These are phyloP conservation scores for Pygathrix nemaeus DNA, from an alignment of 2,113 vertebrate genomes.

Conservation along the genomic window DNA sequence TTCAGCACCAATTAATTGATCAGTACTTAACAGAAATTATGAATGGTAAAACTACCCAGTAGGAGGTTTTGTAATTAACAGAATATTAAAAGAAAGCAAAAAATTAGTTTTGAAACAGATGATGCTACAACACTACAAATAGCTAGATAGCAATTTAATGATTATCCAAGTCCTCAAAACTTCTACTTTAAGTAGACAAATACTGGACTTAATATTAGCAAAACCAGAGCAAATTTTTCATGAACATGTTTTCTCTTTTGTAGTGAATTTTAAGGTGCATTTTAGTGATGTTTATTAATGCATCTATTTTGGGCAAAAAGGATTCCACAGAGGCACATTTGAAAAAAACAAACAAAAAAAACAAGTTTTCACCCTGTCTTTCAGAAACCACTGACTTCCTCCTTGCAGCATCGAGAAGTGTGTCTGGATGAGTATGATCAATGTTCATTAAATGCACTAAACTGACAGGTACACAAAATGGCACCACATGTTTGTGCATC, in stretches of 20 bases:
- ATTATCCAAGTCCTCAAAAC: not conserved
- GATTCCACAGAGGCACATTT: fast-evolving
- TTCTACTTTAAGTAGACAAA: not conserved
- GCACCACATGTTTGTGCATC: slow-evolving; percentile 47
- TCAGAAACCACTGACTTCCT: slow-evolving; percentile 49
- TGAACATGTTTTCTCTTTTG: not conserved
- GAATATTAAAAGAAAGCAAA: not conserved
- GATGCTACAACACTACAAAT: not conserved
- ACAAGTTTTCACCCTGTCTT: not conserved
- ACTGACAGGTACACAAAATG: slow-evolving; percentile 77
- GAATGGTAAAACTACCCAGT: not conserved
- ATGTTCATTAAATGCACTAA: slow-evolving; percentile 73
- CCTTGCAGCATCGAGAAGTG: slow-evolving; percentile 36
- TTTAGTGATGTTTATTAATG: not conserved
- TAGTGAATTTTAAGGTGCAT: not conserved
- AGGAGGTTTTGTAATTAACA: not conserved
- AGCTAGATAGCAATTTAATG: not conserved
- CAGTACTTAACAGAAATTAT: not conserved
- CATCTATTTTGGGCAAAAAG: not conserved
- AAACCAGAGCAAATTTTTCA: not conserved
- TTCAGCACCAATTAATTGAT: not conserved
- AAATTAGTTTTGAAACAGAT: not conserved
- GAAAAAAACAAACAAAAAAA: not conserved
- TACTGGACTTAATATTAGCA: not conserved
- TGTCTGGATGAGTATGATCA: slow-evolving; percentile 70